Base-by-base conservation (phyloP, 2,113 vertebrate species). In the Cromileptes altivelis region DNA sequence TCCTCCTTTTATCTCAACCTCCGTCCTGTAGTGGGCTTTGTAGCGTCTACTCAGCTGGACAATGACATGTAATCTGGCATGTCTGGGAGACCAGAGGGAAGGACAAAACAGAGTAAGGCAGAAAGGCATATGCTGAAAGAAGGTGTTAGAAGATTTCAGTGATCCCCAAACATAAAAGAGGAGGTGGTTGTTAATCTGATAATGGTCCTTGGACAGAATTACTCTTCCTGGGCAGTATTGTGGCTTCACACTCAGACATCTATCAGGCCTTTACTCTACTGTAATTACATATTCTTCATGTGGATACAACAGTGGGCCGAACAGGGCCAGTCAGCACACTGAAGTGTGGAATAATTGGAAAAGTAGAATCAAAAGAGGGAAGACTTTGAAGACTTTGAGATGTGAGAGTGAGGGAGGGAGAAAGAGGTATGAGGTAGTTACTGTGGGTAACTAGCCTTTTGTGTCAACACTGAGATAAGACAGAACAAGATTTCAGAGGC, bases 231-330 rank as follows among this genome's bases (percentile, higher is more conserved):
- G 57, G 53, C 75, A 69, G 82, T 72, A 85, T 86, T 91, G 91
- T 88, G 78, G 75, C 85, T 88, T 73, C 79, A 47, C 85, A 83
- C 84, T 30, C 30, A 82, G 64, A 82, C 89, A 75, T 88, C 87
- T 86, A 73, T 90, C 85, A 85, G 84, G 80, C 86, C 75, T 57
- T 17, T 58, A 56, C 84, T 87, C 87, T 84, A 76, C 87, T 91
- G 83, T 87, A 91, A 92, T 91, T 85, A 92, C 90, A 92, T 91
- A 89, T 92, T 90, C 86, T 75, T 92, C 64, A 82, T 90, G 85
- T 84, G 84, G 89, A 88, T 79, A 75, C 75, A 84, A 33, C 65
- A 6, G 73, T 61, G 62, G 55, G 49, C 61, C 1, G 1, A 17
- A 64, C 69, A 88, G 72, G 74, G 75, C 83, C 40, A 64, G 88